phyloP scores from a whole-genome alignment of 1,140 invertebrate species.

The Philopotamus ludificatus region DNA sequence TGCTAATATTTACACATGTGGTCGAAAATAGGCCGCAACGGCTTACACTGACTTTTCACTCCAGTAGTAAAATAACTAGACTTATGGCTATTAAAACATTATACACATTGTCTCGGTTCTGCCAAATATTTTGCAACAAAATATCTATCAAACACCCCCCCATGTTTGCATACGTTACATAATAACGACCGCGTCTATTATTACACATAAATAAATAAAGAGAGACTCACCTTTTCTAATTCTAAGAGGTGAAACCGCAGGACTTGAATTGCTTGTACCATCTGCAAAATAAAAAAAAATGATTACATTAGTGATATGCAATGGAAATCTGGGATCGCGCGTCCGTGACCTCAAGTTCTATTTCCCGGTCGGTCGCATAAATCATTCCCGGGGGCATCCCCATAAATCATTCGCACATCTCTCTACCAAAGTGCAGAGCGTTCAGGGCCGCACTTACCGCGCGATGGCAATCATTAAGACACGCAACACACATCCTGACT shows the following conservation, averaged over 20 bases:
- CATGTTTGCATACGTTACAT: too few species aligned
- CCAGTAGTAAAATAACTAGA: not conserved
- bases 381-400: conserved; percentile 30
- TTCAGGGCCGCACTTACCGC: not conserved
- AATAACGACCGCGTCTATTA: too few species aligned
- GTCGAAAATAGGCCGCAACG: conserved; percentile 1
- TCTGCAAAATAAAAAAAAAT: conserved; percentile 76
- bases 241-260: conserved; percentile 99
- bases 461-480: conserved; percentile 37
- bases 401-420: conserved; percentile 38
- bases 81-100: not conserved
- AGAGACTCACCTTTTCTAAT: conserved; percentile 98
- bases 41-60: not conserved
- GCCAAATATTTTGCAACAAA: too few species aligned
- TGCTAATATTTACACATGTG: not conserved
- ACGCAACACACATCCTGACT: conserved; percentile 33
- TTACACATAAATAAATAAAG: too few species aligned
- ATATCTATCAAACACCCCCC: too few species aligned
- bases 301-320: not conserved
- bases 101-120: not conserved
- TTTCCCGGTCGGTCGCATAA: conserved; percentile 24
- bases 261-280: conserved; percentile 99
- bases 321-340: not conserved
- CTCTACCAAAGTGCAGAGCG: conserved; percentile 17
- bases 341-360: not conserved